Evolutionary conservation across 2,888 invertebrate species (phyloP).

Genomic region (Drosophila meridiana): DNA sequence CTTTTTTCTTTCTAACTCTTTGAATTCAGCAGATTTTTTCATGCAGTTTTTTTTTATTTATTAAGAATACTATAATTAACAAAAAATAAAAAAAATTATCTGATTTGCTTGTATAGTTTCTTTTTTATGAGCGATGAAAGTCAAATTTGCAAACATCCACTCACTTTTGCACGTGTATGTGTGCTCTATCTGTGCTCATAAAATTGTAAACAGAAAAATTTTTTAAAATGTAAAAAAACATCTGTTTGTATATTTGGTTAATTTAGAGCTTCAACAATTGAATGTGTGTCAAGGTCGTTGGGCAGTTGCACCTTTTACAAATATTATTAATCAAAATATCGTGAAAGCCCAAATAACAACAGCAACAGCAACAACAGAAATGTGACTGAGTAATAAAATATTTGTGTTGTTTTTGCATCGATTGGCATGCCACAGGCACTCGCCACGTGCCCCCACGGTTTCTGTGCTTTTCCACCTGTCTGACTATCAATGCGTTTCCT

Average conservation of each 20-base stretch:
- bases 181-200: constrained; percentile 6
- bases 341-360: neutral
- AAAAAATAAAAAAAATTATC: too few species aligned
- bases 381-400: constrained; percentile 28
- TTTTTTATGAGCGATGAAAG: too few species aligned
- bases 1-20: too few species aligned
- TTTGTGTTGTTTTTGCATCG: constrained; percentile 36
- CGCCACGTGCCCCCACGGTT: neutral
- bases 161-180: too few species aligned
- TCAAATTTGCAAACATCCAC: too few species aligned
- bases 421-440: constrained; percentile 27
- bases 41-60: too few species aligned
- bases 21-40: too few species aligned
- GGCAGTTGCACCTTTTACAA: neutral
- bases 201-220: neutral
- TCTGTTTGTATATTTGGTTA: constrained; percentile 1
- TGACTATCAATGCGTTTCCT: constrained; percentile 43
- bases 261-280: neutral
- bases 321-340: constrained; percentile 16
- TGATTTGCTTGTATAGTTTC: too few species aligned
- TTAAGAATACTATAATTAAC: too few species aligned
- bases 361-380: neutral
- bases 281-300: constrained; percentile 21
- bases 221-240: neutral
- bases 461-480: constrained; percentile 32